Percentiles rank a stretch among this genome's conserved stretches.
Conservation (phyloP, 2,888 invertebrate genomes). For the Lymantria monacha region DNA sequence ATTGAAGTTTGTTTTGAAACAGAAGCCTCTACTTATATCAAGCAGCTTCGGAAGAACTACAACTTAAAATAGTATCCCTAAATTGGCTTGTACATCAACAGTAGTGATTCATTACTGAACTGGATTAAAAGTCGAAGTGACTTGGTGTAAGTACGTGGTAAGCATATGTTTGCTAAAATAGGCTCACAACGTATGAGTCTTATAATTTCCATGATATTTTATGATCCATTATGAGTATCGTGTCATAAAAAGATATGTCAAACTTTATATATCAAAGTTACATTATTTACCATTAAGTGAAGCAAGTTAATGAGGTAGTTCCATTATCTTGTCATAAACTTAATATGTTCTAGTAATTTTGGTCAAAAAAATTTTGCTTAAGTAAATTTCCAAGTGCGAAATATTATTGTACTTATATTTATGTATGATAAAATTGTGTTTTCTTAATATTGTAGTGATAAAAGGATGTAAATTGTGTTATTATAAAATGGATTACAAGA, state of each 20-base stretch:
- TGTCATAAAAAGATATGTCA: neutral
- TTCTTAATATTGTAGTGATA: constrained; percentile 23
- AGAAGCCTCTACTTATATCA: neutral
- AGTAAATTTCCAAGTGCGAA: constrained; percentile 7
- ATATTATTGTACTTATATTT: constrained; percentile 14
- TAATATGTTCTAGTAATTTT: constrained; percentile 3
- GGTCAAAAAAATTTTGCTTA: constrained; percentile 11
- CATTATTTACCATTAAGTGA: neutral
- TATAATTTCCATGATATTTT: constrained; percentile 1
- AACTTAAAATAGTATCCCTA: neutral
- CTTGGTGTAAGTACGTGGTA: neutral
- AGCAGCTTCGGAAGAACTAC: neutral
- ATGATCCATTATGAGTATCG: neutral
- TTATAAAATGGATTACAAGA: constrained; percentile 25
- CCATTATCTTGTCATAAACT: neutral
- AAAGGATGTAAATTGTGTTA: constrained; percentile 30
- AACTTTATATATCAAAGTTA: no score
- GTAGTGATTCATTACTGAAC: neutral
- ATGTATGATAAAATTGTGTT: constrained; percentile 24
- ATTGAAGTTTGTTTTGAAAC: neutral
- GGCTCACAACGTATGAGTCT: no score
- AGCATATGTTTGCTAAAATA: neutral
- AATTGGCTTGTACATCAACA: neutral
- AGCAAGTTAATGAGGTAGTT: neutral
- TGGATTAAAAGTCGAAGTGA: neutral